Base-by-base conservation (phyloP, 23 tunicate species). In the Aplidium turbinatum region DNA sequence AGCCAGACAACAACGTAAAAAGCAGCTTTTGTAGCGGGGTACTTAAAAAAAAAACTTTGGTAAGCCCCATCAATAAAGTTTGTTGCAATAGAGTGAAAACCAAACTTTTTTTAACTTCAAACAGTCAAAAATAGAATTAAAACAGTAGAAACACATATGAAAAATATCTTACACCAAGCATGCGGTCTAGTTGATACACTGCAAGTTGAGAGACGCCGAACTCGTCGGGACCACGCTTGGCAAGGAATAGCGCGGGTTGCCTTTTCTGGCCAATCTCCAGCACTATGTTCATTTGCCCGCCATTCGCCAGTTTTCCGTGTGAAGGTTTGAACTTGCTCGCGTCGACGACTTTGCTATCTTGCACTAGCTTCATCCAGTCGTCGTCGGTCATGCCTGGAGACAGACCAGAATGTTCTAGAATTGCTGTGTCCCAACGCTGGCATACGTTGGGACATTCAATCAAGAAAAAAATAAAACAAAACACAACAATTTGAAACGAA, bases 201-300 rank as follows among this genome's bases (percentile, higher is more conserved):
- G 91, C 82, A 0, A 84, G 70, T 47, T 91, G 97, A 5, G 89
- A 75, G 0, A 70, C 51, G 55, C 69, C 72, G 58, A 78, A 91
- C 53, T 91, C 97, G 29, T 84, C 79, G 0, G 97, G 97, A 29
- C 97, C 97, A 1, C 64, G 55, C 42, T 91, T 91, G 31, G 97
- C 97, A 9, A 79, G 60, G 45, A 91, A 91, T 1, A 84, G 24
- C 7, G 91, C 86, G 4, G 91, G 75, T 6, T 7, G 19, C 1
- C 45, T 9, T 25, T 55, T 56, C 13, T 55, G 34, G n/a, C 47
- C 63, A 42, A 47, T 9, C 19, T 72, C 61, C 26, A 82, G 21
- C 35, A 55, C 63, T 22, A 89, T 52, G 28, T 82, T 72, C 89
- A 89, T 89, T 33, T 89, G 96, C 21, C 96, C 96, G 0, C 96